These are phyloP conservation scores for Lineus longissimus DNA, from an alignment of 1,140 invertebrate species.

Conservation along the genomic window DNA sequence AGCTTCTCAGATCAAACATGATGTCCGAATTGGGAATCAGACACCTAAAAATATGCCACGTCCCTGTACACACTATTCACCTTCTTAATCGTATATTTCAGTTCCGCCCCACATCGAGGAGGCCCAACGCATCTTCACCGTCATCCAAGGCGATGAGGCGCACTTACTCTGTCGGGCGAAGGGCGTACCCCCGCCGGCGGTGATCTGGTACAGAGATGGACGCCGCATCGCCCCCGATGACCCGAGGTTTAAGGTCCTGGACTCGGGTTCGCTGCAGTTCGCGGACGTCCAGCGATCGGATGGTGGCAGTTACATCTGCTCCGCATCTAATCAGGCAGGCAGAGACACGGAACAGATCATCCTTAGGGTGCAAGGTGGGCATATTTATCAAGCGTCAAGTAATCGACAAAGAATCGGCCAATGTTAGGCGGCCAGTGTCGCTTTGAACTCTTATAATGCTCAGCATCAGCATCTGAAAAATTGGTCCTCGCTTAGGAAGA, in stretches of 20 bases:
- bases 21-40: no score
- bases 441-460: not conserved
- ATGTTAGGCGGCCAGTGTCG: not conserved
- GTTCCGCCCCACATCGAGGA: slow-evolving; percentile 42
- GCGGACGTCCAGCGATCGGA: slow-evolving; percentile 38
- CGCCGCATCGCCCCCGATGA: slow-evolving; percentile 21
- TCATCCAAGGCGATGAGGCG: slow-evolving; percentile 31
- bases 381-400: not conserved
- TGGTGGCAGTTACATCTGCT: slow-evolving; percentile 50
- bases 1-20: no score
- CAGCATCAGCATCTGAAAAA: not conserved
- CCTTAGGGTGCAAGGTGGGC: slow-evolving; percentile 49
- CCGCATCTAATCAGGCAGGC: slow-evolving; percentile 49
- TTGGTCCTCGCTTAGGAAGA: not conserved
- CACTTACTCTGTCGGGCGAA: slow-evolving; percentile 44
- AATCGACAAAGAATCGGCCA: not conserved
- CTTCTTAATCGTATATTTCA: slow-evolving; percentile 20
- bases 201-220: slow-evolving; percentile 42
- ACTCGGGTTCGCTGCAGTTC: slow-evolving; percentile 34
- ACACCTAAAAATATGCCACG: no score
- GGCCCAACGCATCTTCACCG: slow-evolving; percentile 27
- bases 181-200: slow-evolving; percentile 46
- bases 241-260: slow-evolving; percentile 23
- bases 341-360: slow-evolving; percentile 40
- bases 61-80: no score